Conservation (phyloP, 1,140 invertebrate species). For the Myzus persicae region DNA sequence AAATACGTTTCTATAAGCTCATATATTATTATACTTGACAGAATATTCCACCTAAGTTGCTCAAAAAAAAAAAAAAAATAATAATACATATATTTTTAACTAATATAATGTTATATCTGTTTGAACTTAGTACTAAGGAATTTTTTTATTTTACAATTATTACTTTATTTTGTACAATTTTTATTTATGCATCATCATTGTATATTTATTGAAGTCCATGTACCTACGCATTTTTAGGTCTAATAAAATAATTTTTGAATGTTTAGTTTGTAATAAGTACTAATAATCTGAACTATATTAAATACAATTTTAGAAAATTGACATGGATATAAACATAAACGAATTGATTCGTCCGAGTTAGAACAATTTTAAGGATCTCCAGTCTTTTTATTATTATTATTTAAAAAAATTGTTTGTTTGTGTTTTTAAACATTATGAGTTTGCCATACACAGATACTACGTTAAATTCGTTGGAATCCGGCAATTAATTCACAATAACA, state of each 20-base stretch:
- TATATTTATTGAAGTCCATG: conserved; percentile 51
- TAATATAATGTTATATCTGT: conserved; percentile 14
- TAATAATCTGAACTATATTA: neutral
- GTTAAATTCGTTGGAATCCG: neutral
- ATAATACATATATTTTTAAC: neutral
- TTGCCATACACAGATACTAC: conserved; percentile 27
- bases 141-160: conserved; percentile 28
- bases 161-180: conserved; percentile 53
- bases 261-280: neutral
- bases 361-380: conserved; percentile 5
- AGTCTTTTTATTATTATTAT: neutral
- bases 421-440: neutral
- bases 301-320: neutral
- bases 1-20: neutral
- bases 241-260: conserved; percentile 30
- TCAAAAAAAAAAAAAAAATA: conserved; percentile 49
- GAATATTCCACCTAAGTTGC: conserved; percentile 42
- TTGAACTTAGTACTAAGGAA: conserved; percentile 24
- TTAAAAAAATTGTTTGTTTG: neutral
- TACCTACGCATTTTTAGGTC: conserved; percentile 32
- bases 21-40: conserved; percentile 7
- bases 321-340: neutral
- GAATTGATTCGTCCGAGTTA: neutral
- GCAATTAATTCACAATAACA: neutral
- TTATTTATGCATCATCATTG: conserved; percentile 47